Evolutionary conservation across 2,888 invertebrate species (phyloP), one percentile per base, ranked within the genome.

Genomic region (Cyclophora punctaria): DNA sequence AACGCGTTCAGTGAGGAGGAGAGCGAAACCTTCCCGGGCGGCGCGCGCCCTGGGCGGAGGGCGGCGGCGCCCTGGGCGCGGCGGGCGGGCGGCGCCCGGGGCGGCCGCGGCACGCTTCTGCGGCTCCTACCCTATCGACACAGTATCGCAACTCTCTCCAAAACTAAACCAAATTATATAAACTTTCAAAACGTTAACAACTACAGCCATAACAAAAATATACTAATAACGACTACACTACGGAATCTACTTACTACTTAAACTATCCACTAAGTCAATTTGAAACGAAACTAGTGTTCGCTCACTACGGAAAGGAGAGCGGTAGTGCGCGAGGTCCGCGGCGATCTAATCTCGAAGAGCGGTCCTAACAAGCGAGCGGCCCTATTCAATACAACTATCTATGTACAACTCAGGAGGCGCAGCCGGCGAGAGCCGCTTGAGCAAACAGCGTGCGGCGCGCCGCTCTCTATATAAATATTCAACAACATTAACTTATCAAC

Each of bases 151-250:
- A 82, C 66, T 79, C 71, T 74, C 69, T 77, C 73, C 78, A 76
- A 46, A 81, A 83, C 79, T 79, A 80, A 85, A 83, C 73, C 77
- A 84, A 78, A 80, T 73, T 61, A 81, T 80, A 84, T 82, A 85
- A 86, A 85, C 80, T 83, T 84, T 84, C 74, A 80, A 84, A 86
- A 83, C 76, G 79, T 86, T 85, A 86, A 87, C 86, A 84, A 78
- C 87, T 87, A 86, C 86, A 83, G 86, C 84, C 85, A 86, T 87
- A 87, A 86, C 85, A 86, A 87, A 87, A 87, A 85, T 85, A 86
- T 55, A 78, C 84, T 87, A 87, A 83, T 79, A 83, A 85, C 79
- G 69, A 80, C 85, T 86, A 87, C 79, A 57, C 87, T 87, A 87
- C 83, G 82, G 79, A 82, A 80, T 75, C 86, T 87, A 87, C 82